Percentiles rank a stretch among this genome's conserved stretches.
These are phyloP conservation scores for Nipponacmea schrenckii DNA, from an alignment of 2,888 invertebrate genomes.

Conservation along the genomic window DNA sequence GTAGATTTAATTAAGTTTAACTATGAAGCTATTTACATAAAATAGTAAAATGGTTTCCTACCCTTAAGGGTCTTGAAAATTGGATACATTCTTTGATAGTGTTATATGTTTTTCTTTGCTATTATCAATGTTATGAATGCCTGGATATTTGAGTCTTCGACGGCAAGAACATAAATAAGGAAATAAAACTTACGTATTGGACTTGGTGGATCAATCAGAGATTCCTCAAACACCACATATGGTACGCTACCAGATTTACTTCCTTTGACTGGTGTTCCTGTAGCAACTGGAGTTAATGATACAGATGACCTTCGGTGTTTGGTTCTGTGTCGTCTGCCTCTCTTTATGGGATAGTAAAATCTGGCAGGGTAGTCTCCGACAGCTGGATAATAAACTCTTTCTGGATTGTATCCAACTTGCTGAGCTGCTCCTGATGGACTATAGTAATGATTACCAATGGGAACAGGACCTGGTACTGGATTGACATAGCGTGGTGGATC, in stretches of 20 bases:
- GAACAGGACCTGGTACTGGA: slow-evolving; percentile 18
- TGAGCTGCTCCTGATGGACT: slow-evolving; percentile 33
- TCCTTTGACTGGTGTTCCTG: slow-evolving; percentile 48
- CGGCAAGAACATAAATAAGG: too few relatives aligned
- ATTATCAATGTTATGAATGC: too few relatives aligned
- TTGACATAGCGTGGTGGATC: not conserved
- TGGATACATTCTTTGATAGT: too few relatives aligned
- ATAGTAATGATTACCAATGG: slow-evolving; percentile 29
- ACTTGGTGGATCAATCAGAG: slow-evolving; percentile 45
- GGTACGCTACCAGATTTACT: slow-evolving; percentile 25
- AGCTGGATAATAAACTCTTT: slow-evolving; percentile 30
- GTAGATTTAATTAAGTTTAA: too few relatives aligned
- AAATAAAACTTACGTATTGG: slow-evolving; percentile 50
- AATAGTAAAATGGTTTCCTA: too few relatives aligned
- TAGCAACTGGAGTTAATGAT: slow-evolving; percentile 49
- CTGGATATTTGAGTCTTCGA: too few relatives aligned
- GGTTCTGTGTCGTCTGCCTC: slow-evolving; percentile 13
- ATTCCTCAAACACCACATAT: slow-evolving; percentile 29
- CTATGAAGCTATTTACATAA: too few relatives aligned
- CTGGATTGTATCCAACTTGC: slow-evolving; percentile 28
- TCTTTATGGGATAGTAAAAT: slow-evolving; percentile 34
- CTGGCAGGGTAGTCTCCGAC: slow-evolving; percentile 26
- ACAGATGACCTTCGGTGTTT: slow-evolving; percentile 30
- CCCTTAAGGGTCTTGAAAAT: too few relatives aligned
- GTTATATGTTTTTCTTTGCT: too few relatives aligned